A percentile compares a stretch with the other conserved stretches of the same genome.
Conservation (phyloP, 1,140 invertebrate genomes). For the Heliconius hermathena region DNA sequence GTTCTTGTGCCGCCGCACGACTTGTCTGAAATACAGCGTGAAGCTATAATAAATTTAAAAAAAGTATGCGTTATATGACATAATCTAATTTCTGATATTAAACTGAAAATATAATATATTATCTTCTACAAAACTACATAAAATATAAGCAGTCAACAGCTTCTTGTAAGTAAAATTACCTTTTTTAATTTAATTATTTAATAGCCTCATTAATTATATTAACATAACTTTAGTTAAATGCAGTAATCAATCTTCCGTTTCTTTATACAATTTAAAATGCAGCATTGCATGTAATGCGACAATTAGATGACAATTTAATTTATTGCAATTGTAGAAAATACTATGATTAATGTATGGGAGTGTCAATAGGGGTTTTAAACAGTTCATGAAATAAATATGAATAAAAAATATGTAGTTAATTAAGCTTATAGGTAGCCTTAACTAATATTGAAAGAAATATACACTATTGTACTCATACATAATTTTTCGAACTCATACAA, state of each 20-base stretch:
- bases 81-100: no score
- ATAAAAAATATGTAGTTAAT: neutral
- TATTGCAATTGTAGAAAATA: neutral
- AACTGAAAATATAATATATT: no score
- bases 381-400: neutral
- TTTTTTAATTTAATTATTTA: neutral
- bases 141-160: neutral
- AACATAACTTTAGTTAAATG: neutral
- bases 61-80: no score
- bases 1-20: no score
- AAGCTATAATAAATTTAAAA: no score
- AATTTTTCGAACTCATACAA: no score
- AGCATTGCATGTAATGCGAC: conserved; percentile 1
- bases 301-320: neutral
- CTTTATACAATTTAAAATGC: neutral
- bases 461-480: no score
- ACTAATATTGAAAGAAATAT: no score
- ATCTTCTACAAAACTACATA: neutral
- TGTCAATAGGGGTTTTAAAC: neutral
- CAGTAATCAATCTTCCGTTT: neutral
- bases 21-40: no score
- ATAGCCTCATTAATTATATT: neutral
- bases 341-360: neutral
- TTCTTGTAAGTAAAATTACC: neutral
- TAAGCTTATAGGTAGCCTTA: no score